These are phyloP conservation scores for Melinaea marsaeus DNA, from an alignment of 2,888 invertebrate species.

Conservation along the genomic window DNA sequence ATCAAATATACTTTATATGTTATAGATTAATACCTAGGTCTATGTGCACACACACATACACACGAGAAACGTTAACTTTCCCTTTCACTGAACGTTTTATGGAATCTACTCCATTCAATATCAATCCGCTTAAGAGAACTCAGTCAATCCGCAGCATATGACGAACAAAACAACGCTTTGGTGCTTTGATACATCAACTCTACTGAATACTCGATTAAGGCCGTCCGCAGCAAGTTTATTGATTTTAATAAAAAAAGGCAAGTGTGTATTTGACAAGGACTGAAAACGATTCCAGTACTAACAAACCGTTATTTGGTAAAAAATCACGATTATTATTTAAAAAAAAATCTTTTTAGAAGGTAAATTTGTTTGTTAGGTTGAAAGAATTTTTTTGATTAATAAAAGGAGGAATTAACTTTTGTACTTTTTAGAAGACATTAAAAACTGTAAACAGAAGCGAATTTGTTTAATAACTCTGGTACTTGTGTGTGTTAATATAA, in stretches of 20 bases:
- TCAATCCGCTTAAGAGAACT: constrained; percentile 22
- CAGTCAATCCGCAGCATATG: constrained; percentile 27
- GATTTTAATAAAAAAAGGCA: neutral
- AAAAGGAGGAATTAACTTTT: too few species aligned
- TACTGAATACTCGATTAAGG: constrained; percentile 22
- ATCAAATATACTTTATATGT: too few species aligned
- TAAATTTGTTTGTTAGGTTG: too few species aligned
- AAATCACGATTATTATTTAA: too few species aligned
- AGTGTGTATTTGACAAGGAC: neutral
- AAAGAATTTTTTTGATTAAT: too few species aligned
- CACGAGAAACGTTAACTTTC: constrained; percentile 43
- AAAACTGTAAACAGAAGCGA: too few species aligned
- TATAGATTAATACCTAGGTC: neutral
- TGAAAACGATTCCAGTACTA: too few species aligned
- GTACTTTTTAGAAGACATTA: too few species aligned
- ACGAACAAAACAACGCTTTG: constrained; percentile 29
- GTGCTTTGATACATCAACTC: constrained; percentile 22
- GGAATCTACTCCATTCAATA: constrained; percentile 17
- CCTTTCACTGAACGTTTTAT: constrained; percentile 8
- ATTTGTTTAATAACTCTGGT: too few species aligned
- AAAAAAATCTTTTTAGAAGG: too few species aligned
- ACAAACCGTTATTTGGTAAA: too few species aligned
- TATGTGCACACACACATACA: constrained; percentile 44
- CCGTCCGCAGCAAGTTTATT: neutral
- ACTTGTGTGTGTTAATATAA: too few species aligned